Evolutionary conservation across 2,113 vertebrate species (phyloP).

Genomic region (Aldabrachelys gigantea): DNA sequence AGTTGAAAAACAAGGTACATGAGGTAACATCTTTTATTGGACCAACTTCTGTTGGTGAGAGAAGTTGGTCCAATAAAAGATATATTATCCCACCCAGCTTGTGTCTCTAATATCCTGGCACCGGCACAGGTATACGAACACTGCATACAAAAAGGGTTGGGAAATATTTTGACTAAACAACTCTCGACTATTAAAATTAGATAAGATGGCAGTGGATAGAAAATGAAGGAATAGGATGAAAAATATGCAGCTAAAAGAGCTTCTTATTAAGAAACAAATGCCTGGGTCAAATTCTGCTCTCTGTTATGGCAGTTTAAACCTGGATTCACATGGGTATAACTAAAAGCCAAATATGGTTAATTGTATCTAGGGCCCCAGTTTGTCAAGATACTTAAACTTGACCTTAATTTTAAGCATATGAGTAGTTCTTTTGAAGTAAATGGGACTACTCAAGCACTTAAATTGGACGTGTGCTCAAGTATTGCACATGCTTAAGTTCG

Average conservation of each 20-base stretch:
- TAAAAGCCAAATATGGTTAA: background rate
- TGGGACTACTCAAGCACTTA: background rate
- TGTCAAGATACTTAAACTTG: background rate
- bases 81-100: background rate
- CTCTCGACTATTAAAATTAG: background rate
- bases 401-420: background rate
- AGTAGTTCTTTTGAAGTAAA: background rate
- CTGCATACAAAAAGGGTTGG: background rate
- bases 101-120: background rate
- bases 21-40: background rate
- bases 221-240: background rate
- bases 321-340: background rate
- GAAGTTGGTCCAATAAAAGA: background rate
- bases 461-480: background rate
- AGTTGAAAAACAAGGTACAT: background rate
- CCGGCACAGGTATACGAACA: background rate
- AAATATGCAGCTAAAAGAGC: background rate
- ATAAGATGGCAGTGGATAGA: background rate
- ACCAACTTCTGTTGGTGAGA: background rate
- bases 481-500: background rate
- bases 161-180: background rate
- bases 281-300: background rate
- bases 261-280: background rate
- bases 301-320: background rate
- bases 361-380: background rate